Conservation (phyloP, 2,113 vertebrate species). For the Paracanthobrama guichenoti region DNA sequence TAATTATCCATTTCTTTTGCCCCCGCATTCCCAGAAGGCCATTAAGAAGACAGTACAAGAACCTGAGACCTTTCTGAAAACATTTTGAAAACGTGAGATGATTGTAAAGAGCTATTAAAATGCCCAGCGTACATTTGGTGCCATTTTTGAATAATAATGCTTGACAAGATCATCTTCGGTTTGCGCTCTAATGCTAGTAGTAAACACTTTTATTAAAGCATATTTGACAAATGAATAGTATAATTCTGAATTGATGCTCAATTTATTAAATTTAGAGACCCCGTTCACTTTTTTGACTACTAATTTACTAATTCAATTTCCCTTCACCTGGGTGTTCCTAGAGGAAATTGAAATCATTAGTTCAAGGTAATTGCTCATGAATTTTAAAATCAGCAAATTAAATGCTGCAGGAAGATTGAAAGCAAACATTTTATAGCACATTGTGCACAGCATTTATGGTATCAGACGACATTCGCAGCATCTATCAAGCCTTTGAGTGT, state of each 20-base stretch:
- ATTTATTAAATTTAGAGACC: background rate
- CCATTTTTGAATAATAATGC: background rate
- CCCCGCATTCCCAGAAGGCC: background rate
- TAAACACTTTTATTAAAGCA: constrained; percentile 12
- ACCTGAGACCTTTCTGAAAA: constrained; percentile 23
- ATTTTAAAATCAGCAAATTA: background rate
- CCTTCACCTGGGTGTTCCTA: constrained; percentile 16
- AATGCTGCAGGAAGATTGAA: constrained; percentile 1
- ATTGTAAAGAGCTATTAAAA: background rate
- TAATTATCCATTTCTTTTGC: constrained; percentile 36
- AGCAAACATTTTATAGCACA: background rate
- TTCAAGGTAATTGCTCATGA: constrained; percentile 20
- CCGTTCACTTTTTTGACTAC: background rate
- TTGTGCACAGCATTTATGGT: background rate
- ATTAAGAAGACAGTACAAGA: background rate
- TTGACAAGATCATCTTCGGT: background rate
- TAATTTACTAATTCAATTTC: constrained; percentile 14
- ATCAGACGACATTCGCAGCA: background rate
- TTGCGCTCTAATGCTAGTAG: background rate
- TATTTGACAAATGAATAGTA: background rate
- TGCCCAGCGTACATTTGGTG: background rate
- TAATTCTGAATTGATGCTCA: background rate
- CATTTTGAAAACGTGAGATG: background rate
- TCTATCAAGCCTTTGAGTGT: background rate
- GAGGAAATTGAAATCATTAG: constrained; percentile 5